Evolutionary conservation across 2,888 invertebrate genomes (phyloP), one percentile per base, ranked within the genome.

Genomic region (Chrysotoxum bicinctum): DNA sequence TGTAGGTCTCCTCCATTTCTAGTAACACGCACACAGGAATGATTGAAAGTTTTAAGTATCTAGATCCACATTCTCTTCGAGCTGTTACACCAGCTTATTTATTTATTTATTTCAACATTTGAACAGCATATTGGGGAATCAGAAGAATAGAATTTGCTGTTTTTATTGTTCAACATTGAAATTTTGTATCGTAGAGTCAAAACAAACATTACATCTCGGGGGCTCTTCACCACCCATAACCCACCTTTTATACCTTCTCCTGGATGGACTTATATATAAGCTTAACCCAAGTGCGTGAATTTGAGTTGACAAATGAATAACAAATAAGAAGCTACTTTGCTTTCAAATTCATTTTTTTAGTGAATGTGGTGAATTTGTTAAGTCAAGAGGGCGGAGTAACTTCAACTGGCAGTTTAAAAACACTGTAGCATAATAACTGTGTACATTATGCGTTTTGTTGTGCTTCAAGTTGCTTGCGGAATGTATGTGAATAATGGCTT

Each of bases 231-330:
- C 9, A n/a, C 58, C 21, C 3, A 58, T 21, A 12, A 21, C 21
- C 1, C 21, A 23, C 37, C 8, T 9, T 1, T 1, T 3, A 14
- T 0, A 14, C 0, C 4, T 3, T 4, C 35, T 12, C 21, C 19
- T 58, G 35, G 6, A 58, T 58, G 10, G n/a, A 16, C 54, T 3
- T 60, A 14, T 16, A 32, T n/a, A 35, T 50, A 72, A n/a, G 69
- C 43, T 69, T 81, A 80, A 77, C 73, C 56, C 48, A 21, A 85
- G 81, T 85, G 76, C 81, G 73, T 85, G 60, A 76, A 68, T 72
- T 81, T 85, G 48, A 76, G 76, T 76, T 81, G 73, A 69, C 76
- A 85, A 81, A 58, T 76, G 73, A 85, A 77, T 35, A 68, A 75
- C 50, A 69, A 19, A 9, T 3, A 45, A 14, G 19, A 52, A 60